Base-by-base conservation (phyloP, 2,888 invertebrate genomes). In the Tachina grossa region DNA sequence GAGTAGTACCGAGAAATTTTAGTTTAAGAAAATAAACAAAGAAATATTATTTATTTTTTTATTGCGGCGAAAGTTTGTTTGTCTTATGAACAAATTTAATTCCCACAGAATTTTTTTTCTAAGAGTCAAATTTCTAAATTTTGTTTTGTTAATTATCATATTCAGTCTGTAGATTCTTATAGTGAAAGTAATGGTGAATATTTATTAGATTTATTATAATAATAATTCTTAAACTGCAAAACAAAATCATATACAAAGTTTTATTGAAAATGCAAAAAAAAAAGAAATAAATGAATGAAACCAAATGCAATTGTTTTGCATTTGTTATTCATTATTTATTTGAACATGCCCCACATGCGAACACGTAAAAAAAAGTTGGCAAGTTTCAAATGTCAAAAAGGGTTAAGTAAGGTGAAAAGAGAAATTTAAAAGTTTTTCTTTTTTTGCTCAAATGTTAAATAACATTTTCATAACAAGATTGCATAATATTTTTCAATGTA, bases 41-140 rank as follows among this genome's bases (percentile, higher is more conserved):
- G 14, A 71, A 49, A 69, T 49, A 16, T 22, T 0, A 19, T 19
- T 16, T 45, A 11, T n/a, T 49, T 57, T 57, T 71, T 69, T 47
- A 39, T 68, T 9, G 55, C 49, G 65, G 83, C 41, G 83, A 78
- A 78, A 78, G 77, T 75, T 63, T 41, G 16, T 76, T 74, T 45
- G 47, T 53, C 49, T 57, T 19, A 9, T 47, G 14, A 39, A 19
- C 57, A 63, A 72, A 61, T 68, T 31, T 66, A 66, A 10, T 71
- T 83, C 65, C 45, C 77, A 77, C 66, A 68, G 72, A 78, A 74
- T 77, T 53, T 51, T 47, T 47, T 49, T 51, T n/a, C n/a, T 8
- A 59, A 65, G 9, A 43, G 16, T 9, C 9, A 43, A 45, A 9
- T 9, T n/a, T 55, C 8, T 31, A 31, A 47, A 49, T 47, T 53